Base-by-base conservation (phyloP, 2,113 vertebrate species). In the Dicentrarchus labrax region DNA sequence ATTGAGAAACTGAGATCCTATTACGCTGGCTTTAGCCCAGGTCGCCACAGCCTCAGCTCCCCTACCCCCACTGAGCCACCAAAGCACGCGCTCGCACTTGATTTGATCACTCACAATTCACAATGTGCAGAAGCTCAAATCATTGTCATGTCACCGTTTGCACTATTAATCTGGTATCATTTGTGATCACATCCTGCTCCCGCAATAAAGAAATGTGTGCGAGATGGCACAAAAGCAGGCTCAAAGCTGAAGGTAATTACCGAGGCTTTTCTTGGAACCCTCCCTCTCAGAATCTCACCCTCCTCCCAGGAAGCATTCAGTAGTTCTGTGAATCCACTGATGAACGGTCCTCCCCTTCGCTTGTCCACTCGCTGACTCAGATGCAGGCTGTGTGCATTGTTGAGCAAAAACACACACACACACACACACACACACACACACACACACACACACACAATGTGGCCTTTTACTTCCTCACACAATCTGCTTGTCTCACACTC, bases 201-300 rank as follows among this genome's bases (percentile, higher is more conserved):
- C 80, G 59, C 53, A 19, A 79, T 80, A 81, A 72, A 71, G 71
- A 90, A 84, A 73, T 57, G 80, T 68, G 86, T 62, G 72, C 24
- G 54, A 75, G 82, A 79, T 86, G 76, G 88, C 91, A 92, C 91
- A 88, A 83, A 86, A 89, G 92, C 88, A 88, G 90, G 89, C 92
- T 91, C 87, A 94, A 93, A 95, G 93, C 94, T 94, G 94, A 94
- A 94, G 95, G 94, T 96, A 96, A 96, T 96, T 95, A 95, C 94
- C 56, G 62, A 90, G 91, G 94, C 94, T 94, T 96, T 96, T 96
- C 95, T 95, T 88, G 92, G 95, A 96, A 96, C 82, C 91, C 92
- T 93, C 90, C 92, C 93, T 96, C 94, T 90, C 91, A 83, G 92
- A 93, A 94, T 84, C 88, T 85, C 87, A 64, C 87, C 86, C 94